Conservation (phyloP, 2,888 invertebrate genomes). For the Phyllotreta cruciferae region DNA sequence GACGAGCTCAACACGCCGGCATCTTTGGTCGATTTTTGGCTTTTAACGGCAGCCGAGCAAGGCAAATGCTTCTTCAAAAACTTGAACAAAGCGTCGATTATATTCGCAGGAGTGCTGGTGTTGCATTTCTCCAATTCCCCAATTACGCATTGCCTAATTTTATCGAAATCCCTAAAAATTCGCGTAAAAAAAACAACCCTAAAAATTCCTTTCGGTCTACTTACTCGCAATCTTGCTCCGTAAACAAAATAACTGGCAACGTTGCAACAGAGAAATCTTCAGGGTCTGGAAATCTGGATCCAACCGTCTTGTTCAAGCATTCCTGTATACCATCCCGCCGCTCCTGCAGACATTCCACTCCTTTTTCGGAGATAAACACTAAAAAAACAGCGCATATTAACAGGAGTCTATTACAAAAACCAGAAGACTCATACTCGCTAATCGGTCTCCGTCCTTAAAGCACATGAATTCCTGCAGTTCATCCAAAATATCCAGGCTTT, state of each 20-base stretch:
- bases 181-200: not conserved
- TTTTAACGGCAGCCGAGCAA: conserved; percentile 57
- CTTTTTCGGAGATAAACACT: conserved; percentile 85
- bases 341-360: conserved; percentile 74
- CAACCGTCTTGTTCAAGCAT: conserved; percentile 71
- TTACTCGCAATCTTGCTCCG: conserved; percentile 65
- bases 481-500: conserved; percentile 71
- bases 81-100: conserved; percentile 77
- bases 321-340: conserved; percentile 67
- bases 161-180: conserved; percentile 64
- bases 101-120: conserved; percentile 80
- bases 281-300: conserved; percentile 61
- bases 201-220: conserved; percentile 13
- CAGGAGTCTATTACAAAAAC: not conserved
- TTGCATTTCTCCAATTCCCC: conserved; percentile 69
- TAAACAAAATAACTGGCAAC: conserved; percentile 63
- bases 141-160: conserved; percentile 67
- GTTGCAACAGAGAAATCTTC: conserved; percentile 63
- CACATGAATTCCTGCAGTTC: conserved; percentile 78
- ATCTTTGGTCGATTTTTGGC: not conserved
- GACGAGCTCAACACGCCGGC: not conserved
- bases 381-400: conserved; percentile 46
- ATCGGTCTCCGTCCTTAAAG: conserved; percentile 81
- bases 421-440: conserved; percentile 71
- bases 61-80: conserved; percentile 70